Percentiles rank a stretch among this genome's conserved stretches.
phyloP scores from a whole-genome alignment of 92 coral and sea anemone genomes.

The Phenganax subtilis region DNA sequence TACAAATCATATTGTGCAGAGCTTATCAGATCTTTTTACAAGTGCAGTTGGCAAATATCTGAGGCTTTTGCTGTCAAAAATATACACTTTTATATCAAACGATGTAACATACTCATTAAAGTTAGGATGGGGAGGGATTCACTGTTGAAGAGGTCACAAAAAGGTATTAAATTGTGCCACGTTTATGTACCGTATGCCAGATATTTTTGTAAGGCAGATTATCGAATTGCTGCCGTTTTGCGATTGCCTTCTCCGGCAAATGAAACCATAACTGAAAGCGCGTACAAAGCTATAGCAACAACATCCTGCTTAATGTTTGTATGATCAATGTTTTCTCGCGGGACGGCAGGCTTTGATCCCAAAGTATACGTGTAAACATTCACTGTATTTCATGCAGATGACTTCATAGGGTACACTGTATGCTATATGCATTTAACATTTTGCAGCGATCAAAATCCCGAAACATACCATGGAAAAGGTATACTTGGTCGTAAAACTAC shows the following conservation, averaged over 20 bases:
- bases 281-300: too few relatives aligned
- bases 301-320: background rate
- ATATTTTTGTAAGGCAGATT: background rate
- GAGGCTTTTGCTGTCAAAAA: conserved; percentile 25
- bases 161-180: background rate
- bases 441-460: background rate
- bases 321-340: conserved; percentile 6
- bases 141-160: background rate
- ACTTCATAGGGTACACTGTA: background rate
- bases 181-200: background rate
- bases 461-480: too few relatives aligned
- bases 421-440: background rate
- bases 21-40: conserved; percentile 18
- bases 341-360: conserved; percentile 22
- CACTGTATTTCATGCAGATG: background rate
- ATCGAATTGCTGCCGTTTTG: background rate
- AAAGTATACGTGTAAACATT: background rate
- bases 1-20: conserved; percentile 5
- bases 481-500: too few relatives aligned
- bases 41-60: conserved; percentile 12
- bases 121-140: conserved; percentile 1
- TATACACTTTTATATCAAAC: background rate
- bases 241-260: background rate
- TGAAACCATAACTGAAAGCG: too few relatives aligned
- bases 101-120: background rate